phyloP scores from a whole-genome alignment of 2,888 invertebrate species.

The Neoitamus cyanurus region DNA sequence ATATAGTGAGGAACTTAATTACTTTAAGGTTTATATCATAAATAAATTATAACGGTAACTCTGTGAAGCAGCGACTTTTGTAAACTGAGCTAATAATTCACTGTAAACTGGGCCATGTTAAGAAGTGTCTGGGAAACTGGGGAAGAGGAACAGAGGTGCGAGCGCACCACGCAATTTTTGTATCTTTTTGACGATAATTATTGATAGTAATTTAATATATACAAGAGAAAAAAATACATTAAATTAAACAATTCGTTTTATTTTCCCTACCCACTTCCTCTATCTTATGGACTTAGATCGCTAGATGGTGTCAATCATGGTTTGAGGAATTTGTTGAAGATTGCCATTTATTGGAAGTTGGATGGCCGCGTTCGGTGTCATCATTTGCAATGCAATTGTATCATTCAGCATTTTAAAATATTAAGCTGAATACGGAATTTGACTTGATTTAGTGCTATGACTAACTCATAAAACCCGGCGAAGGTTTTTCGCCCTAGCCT shows the following conservation, averaged over 20 bases:
- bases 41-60: conserved; percentile 24
- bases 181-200: conserved; percentile 44
- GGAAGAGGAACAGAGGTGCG: neutral
- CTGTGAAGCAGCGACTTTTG: conserved; percentile 9
- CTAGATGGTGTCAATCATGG: too few species aligned
- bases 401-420: too few species aligned
- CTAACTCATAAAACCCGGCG: too few species aligned
- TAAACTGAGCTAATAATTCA: conserved; percentile 18
- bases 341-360: too few species aligned
- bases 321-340: too few species aligned
- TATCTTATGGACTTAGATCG: too few species aligned
- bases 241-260: neutral
- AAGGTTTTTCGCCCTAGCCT: too few species aligned
- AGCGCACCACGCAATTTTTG: conserved; percentile 28
- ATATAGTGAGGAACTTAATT: conserved; percentile 21
- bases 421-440: too few species aligned
- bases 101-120: conserved; percentile 35
- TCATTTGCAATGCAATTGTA: too few species aligned
- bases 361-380: too few species aligned
- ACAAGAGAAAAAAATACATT: conserved; percentile 21
- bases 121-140: conserved; percentile 14
- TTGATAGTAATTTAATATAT: conserved; percentile 43
- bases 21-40: conserved; percentile 31
- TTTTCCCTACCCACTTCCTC: neutral
- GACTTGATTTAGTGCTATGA: too few species aligned